Conservation (phyloP, 2,888 invertebrate species). For the Lomographa bimaculata region DNA sequence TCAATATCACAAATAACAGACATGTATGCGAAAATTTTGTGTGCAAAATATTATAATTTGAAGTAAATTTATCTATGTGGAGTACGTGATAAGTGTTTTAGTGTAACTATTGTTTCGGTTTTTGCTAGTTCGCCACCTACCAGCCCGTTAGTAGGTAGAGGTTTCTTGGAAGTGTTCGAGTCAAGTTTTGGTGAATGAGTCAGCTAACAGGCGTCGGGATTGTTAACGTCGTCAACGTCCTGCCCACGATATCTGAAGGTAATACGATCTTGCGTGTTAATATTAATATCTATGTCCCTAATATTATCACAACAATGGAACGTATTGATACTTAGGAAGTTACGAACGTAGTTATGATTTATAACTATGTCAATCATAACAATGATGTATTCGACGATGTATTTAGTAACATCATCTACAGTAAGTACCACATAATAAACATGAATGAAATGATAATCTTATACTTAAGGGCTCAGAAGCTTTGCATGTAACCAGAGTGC, state of each 20-base stretch:
- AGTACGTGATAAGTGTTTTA: constrained; percentile 69
- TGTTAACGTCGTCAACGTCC: constrained; percentile 79
- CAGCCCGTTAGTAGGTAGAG: constrained; percentile 47
- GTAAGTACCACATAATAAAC: too few species aligned
- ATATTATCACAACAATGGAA: constrained; percentile 23
- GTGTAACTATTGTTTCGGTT: constrained; percentile 56
- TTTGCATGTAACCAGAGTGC: constrained; percentile 33
- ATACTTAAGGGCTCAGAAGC: constrained; percentile 5
- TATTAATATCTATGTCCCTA: constrained; percentile 6
- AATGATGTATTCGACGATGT: constrained; percentile 19
- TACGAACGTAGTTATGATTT: constrained; percentile 11
- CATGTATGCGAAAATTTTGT: constrained; percentile 51
- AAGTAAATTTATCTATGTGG: constrained; percentile 66
- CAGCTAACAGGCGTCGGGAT: constrained; percentile 80
- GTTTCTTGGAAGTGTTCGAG: constrained; percentile 59
- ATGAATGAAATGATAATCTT: too few species aligned
- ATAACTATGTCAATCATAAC: constrained; percentile 21
- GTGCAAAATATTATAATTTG: constrained; percentile 54
- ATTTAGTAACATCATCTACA: constrained; percentile 3
- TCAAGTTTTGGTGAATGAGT: constrained; percentile 79
- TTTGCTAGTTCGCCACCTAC: constrained; percentile 46
- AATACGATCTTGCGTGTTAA: constrained; percentile 35
- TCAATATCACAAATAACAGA: constrained; percentile 25
- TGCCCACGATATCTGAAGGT: constrained; percentile 81
- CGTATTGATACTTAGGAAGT: constrained; percentile 11